Evolutionary conservation across 2,888 invertebrate genomes (phyloP).

Genomic region (Parnassius glacialis): DNA sequence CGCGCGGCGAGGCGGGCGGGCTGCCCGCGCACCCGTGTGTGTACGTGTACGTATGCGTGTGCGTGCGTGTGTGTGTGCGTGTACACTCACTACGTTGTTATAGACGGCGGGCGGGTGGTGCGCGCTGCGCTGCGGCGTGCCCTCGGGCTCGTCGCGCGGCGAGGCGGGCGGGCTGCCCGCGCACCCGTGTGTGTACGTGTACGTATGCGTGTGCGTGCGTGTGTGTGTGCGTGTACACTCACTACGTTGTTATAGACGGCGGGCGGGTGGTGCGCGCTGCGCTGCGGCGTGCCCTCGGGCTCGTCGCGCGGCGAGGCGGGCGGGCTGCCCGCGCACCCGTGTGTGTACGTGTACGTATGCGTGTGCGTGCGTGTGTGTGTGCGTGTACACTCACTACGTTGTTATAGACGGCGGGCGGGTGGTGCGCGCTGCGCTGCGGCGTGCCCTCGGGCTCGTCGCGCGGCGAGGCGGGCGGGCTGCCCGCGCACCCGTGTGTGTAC

Average conservation of each 20-base stretch:
- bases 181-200: slow-evolving; percentile 15
- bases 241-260: slow-evolving; percentile 39
- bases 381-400: slow-evolving; percentile 19
- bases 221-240: background rate
- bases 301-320: slow-evolving; percentile 47
- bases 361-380: background rate
- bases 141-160: slow-evolving; percentile 37
- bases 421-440: slow-evolving; percentile 35
- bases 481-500: slow-evolving; percentile 27
- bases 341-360: too few species aligned
- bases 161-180: slow-evolving; percentile 44
- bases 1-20: slow-evolving; percentile 48
- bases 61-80: background rate
- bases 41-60: too few species aligned
- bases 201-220: background rate
- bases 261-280: slow-evolving; percentile 31
- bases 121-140: slow-evolving; percentile 35
- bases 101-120: slow-evolving; percentile 33
- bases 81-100: slow-evolving; percentile 34
- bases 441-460: slow-evolving; percentile 34
- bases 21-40: slow-evolving; percentile 30
- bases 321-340: slow-evolving; percentile 33
- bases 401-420: slow-evolving; percentile 38
- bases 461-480: slow-evolving; percentile 47
- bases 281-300: slow-evolving; percentile 32